Evolutionary conservation across 2,888 invertebrate species (phyloP), one percentile per base, ranked within the genome.

Genomic region (Nesidiocoris tenuis): DNA sequence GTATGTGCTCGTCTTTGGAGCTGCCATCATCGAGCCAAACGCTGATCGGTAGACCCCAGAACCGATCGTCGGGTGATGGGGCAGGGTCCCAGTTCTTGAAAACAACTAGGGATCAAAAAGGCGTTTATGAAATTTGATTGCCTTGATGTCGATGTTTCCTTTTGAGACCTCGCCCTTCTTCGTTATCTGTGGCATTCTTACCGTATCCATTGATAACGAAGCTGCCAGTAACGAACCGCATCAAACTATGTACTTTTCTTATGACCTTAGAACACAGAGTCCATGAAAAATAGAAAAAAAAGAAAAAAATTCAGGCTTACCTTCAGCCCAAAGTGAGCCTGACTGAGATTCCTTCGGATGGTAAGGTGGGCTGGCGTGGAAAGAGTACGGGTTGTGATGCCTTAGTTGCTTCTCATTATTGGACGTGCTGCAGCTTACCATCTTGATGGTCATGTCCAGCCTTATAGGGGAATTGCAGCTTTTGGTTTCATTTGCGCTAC

Each of bases 1-100:
- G n/a, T n/a, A n/a, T n/a, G n/a, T n/a, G n/a, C n/a, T n/a, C n/a
- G n/a, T n/a, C n/a, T n/a, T n/a, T n/a, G 12, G 39, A 7, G 39
- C 39, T 1, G n/a, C 18, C 65, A 17, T 65, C 65, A 9, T 65
- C 65, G 12, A 65, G 25, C 65, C 65, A 65, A 65, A 65, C 25
- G 65, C 65, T 65, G 3, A 39, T 16, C 2, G 17, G 12, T 17
- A 65, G 5, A 12, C 39, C 25, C 65, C 39, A 65, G 25, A 65
- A 65, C 39, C 39, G n/a, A 39, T 65, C 39, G 18, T n/a, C 2
- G 0, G 25, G 3, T 1, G 12, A 0, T 1, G 39, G 17, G 12
- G 25, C 0, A n/a, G 65, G 65, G 1, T n/a, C 2, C 25, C 16
- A 65, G 39, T 65, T 65, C 12, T 17, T 39, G 12, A 16, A 65